Conservation (phyloP, 2,888 invertebrate genomes). For the Latrodectus elegans region DNA sequence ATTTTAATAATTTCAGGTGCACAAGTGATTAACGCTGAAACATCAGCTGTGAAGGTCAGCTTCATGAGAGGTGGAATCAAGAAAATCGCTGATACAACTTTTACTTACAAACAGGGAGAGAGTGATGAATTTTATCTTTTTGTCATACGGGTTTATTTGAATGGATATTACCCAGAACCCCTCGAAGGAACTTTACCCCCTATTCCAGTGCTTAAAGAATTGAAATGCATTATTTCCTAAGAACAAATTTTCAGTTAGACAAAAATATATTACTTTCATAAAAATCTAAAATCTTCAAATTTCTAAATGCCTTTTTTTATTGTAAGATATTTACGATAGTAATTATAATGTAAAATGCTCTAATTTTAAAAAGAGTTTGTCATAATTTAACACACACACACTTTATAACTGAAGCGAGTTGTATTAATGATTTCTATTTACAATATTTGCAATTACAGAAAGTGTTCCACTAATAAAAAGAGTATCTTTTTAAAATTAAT, state of each 20-base stretch:
- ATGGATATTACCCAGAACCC: conserved; percentile 43
- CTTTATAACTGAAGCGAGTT: too few species aligned
- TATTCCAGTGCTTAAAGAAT: neutral
- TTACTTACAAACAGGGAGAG: neutral
- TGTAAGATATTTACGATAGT: too few species aligned
- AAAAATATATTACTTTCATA: neutral
- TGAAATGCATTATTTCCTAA: neutral
- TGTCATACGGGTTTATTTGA: conserved; percentile 11
- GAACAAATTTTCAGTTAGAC: neutral
- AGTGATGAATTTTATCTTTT: neutral
- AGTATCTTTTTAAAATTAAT: too few species aligned
- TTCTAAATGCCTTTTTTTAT: neutral
- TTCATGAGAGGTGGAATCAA: too few species aligned
- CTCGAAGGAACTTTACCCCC: conserved; percentile 35
- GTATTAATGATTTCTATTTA: too few species aligned
- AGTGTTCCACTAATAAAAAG: too few species aligned
- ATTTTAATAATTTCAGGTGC: neutral
- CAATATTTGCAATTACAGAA: too few species aligned
- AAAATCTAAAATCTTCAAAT: neutral
- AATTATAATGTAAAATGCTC: too few species aligned
- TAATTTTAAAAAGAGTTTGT: too few species aligned
- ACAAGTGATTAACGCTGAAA: neutral
- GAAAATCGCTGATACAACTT: neutral
- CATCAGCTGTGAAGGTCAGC: neutral
- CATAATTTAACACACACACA: too few species aligned